Percentiles rank a stretch among this genome's conserved stretches.
These are phyloP conservation scores for Trinectes maculatus DNA, from an alignment of 2,113 vertebrate species.

Conservation along the genomic window DNA sequence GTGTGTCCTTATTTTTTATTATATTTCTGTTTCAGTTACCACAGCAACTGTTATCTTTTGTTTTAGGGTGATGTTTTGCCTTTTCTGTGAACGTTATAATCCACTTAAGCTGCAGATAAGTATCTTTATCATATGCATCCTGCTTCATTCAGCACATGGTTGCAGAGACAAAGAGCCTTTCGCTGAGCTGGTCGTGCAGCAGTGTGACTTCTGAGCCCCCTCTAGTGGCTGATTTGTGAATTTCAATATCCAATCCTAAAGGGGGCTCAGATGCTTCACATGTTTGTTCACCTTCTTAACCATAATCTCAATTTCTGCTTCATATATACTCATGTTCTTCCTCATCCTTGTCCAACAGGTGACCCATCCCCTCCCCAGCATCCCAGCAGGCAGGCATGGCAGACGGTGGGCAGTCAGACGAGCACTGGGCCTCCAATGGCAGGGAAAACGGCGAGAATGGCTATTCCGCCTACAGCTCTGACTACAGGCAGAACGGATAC, in stretches of 20 bases:
- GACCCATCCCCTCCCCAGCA: constrained; percentile 38
- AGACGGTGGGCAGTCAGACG: constrained; percentile 75
- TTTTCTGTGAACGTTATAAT: too few relatives aligned
- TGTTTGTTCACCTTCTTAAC: neutral
- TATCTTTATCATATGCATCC: neutral
- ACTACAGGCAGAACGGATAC: constrained; percentile 74
- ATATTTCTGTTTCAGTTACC: too few relatives aligned
- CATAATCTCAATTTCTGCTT: neutral
- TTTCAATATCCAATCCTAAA: neutral
- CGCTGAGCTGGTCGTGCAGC: neutral
- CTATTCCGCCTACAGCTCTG: constrained; percentile 69
- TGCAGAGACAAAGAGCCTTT: constrained; percentile 61
- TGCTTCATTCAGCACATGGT: constrained; percentile 29
- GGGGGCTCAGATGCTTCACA: neutral
- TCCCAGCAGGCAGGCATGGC: constrained; percentile 74
- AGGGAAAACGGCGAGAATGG: constrained; percentile 75
- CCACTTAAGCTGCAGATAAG: neutral
- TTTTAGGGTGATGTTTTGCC: neutral
- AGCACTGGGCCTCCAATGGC: constrained; percentile 74
- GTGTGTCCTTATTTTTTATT: constrained; percentile 25
- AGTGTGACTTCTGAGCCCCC: constrained; percentile 19
- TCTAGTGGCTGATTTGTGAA: constrained; percentile 47
- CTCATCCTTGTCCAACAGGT: constrained; percentile 34
- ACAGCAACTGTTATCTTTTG: neutral
- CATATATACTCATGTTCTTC: neutral